phyloP scores from a whole-genome alignment of 2,797 vertebrate species.

The Pelobates cultripes region DNA sequence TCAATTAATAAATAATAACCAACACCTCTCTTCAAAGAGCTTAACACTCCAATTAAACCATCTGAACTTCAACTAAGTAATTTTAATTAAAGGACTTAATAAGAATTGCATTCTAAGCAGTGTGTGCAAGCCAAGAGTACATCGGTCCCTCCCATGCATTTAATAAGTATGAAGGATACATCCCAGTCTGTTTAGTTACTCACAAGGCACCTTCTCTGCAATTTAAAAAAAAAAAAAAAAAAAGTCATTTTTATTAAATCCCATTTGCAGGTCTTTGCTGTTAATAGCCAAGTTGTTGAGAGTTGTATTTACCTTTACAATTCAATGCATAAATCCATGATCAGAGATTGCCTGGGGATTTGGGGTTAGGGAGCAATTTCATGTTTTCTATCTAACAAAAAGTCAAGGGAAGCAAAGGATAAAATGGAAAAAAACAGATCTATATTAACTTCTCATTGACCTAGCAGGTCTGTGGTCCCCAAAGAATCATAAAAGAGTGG shows the following conservation, averaged over 20 bases:
- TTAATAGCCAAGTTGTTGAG: constrained; percentile 9
- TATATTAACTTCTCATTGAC: constrained; percentile 21
- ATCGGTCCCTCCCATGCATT: constrained; percentile 32
- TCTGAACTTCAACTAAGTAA: constrained; percentile 50
- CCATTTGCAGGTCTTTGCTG: constrained; percentile 5
- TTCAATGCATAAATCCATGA: constrained; percentile 32
- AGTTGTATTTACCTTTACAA: constrained; percentile 28
- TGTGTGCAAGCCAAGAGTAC: constrained; percentile 8
- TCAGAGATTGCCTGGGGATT: constrained; percentile 4
- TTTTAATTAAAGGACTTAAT: constrained; percentile 66
- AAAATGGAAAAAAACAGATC: neutral
- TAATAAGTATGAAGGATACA: constrained; percentile 13
- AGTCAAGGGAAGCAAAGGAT: neutral
- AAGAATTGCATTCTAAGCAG: constrained; percentile 37
- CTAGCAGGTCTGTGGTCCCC: constrained; percentile 13
- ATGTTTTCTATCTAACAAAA: neutral
- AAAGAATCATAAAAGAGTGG: constrained; percentile 40
- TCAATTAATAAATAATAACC: constrained; percentile 52
- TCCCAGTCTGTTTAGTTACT: neutral
- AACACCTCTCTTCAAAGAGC: constrained; percentile 67
- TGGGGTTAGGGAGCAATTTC: neutral
- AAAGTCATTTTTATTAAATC: neutral
- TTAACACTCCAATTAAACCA: constrained; percentile 66
- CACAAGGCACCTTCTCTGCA: constrained; percentile 14
- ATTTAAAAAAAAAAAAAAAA: neutral